phyloP scores from a whole-genome alignment of 2,113 vertebrate species.

The Aviceda subcristata region DNA sequence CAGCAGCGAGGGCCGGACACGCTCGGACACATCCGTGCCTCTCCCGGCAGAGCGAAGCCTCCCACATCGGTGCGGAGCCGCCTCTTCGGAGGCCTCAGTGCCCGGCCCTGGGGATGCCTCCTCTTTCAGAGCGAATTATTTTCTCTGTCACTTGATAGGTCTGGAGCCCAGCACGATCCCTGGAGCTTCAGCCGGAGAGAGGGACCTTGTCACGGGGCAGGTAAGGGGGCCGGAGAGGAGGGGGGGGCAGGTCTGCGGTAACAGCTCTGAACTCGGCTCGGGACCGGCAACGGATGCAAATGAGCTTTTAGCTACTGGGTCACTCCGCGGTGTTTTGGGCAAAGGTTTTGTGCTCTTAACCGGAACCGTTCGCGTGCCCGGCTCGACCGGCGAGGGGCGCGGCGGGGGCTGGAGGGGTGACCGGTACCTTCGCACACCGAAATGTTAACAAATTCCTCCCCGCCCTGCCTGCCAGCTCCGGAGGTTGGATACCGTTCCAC shows the following conservation, averaged over 20 bases:
- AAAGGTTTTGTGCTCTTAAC: neutral
- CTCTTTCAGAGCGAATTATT: neutral
- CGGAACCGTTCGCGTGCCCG: neutral
- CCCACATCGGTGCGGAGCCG: fast-evolving
- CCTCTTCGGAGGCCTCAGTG: neutral
- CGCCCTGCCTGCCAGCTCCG: neutral
- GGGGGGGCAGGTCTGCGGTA: neutral
- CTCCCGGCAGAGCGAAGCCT: fast-evolving
- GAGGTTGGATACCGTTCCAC: neutral
- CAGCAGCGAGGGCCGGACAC: neutral
- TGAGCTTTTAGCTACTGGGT: neutral
- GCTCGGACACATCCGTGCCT: fast-evolving
- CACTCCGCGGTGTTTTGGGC: neutral
- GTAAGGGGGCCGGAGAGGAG: neutral
- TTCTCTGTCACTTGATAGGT: conserved; percentile 12
- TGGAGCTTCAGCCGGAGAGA: neutral
- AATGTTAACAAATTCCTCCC: neutral
- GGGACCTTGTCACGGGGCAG: neutral
- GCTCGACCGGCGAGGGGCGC: neutral
- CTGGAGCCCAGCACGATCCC: neutral
- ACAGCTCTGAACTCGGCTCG: neutral
- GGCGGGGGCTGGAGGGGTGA: neutral
- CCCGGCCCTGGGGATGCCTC: conserved; percentile 28
- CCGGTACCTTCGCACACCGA: neutral
- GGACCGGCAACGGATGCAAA: neutral